phyloP scores from a whole-genome alignment of 1,140 invertebrate species.

The Phortica variegata region DNA sequence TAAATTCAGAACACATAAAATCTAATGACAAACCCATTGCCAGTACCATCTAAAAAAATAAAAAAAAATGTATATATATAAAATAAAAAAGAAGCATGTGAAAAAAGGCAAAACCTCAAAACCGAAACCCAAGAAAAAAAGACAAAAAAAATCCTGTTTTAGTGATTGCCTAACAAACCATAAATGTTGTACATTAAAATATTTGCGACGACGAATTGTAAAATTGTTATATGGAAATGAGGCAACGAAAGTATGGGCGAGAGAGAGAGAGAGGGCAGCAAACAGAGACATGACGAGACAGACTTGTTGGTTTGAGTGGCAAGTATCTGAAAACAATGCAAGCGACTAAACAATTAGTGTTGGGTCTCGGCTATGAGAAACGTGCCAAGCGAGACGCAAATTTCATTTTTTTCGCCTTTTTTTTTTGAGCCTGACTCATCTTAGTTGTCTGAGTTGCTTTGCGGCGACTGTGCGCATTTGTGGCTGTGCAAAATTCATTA shows the following conservation, averaged over 20 bases:
- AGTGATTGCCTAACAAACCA: constrained; percentile 44
- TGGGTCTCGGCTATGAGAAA: background rate
- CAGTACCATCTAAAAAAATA: no score
- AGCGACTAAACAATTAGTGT: background rate
- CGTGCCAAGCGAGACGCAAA: background rate
- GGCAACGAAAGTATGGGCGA: background rate
- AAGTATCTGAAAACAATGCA: constrained; percentile 30
- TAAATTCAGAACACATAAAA: no score
- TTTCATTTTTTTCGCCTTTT: background rate
- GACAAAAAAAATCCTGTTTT: no score
- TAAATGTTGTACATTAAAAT: background rate
- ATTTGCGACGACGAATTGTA: no score
- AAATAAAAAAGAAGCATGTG: no score
- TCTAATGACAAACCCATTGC: no score
- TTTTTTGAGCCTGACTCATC: background rate
- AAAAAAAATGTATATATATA: no score
- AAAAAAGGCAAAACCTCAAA: no score
- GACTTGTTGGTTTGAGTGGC: constrained; percentile 10
- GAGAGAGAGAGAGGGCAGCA: constrained; percentile 18
- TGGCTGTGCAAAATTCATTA: constrained; percentile 55
- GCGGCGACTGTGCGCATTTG: no score
- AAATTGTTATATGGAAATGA: no score
- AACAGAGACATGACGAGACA: constrained; percentile 7
- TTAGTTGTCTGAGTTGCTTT: constrained; percentile 31
- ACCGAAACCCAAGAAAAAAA: no score